Evolutionary conservation across 2,888 invertebrate genomes (phyloP), one percentile per base, ranked within the genome.

Genomic region (Xylota sylvarum): DNA sequence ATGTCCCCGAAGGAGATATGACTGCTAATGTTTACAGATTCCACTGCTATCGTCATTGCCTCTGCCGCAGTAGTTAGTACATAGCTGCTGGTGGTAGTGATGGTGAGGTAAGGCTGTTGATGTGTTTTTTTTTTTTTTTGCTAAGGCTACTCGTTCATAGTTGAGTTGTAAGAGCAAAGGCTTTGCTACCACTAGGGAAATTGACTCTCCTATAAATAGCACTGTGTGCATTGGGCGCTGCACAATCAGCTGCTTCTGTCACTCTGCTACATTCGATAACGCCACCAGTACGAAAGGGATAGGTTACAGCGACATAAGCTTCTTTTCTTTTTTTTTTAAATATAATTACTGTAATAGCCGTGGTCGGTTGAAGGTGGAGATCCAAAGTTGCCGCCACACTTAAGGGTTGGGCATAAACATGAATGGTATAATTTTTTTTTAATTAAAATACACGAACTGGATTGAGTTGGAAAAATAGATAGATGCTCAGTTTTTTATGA

Each of bases 291-390:
- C 17, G 40, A 52, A 17, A 46, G 52, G 55, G 43, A 32, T 64
- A 30, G 43, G 30, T 55, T 14, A 55, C 14, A 60, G n/a, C 60
- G 17, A 60, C 30, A 37, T 48, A 35, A 48, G n/a, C 12, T 46
- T n/a, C n/a, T n/a, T n/a, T n/a, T n/a, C n/a, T n/a, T n/a, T n/a
- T n/a, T 70, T 40, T 60, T 62, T 70, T 40, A 46, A 79, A 78
- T 78, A 78, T 73, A 78, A 84, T 84, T 84, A 65, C 60, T 60
- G 43, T 79, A 84, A 84, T 84, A 69, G 56, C 52, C 60, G 48
- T 62, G 65, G 72, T 73, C 46, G 43, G 32, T 43, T 62, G 14
- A 35, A 64, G 82, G 77, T 32, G 78, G 76, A 48, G 23, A 37
- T 58, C 17, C 27, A 43, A 43, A 69, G 35, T 14, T 46, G n/a